Evolutionary conservation across 2,888 invertebrate genomes (phyloP).

Genomic region (Eremobia ochroleuca): DNA sequence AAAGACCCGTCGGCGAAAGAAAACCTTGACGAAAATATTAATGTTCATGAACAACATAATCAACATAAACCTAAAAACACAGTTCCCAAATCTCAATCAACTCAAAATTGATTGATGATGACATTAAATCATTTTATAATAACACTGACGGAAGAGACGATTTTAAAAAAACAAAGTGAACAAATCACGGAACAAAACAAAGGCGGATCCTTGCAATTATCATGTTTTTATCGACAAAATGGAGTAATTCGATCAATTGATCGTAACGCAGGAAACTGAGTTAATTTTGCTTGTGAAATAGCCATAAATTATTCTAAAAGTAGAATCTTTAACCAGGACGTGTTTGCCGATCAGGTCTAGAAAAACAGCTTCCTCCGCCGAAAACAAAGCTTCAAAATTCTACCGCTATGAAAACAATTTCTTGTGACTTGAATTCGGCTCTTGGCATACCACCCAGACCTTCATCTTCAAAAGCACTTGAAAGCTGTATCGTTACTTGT

Average conservation of each 20-base stretch:
- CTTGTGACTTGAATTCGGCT: conserved; percentile 5
- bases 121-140: conserved; percentile 18
- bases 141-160: conserved; percentile 44
- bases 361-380: conserved; percentile 14
- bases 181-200: conserved; percentile 62
- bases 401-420: neutral
- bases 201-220: conserved; percentile 67
- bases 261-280: conserved; percentile 66
- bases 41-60: neutral
- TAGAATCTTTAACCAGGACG: conserved; percentile 27
- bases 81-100: conserved; percentile 21
- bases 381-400: neutral
- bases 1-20: neutral
- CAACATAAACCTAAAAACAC: conserved; percentile 13
- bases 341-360: conserved; percentile 1
- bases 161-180: conserved; percentile 45
- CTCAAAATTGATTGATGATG: conserved; percentile 28
- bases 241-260: conserved; percentile 65
- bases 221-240: conserved; percentile 65
- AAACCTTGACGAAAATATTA: neutral
- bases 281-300: conserved; percentile 61
- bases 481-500: conserved; percentile 42
- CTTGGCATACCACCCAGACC: conserved; percentile 42
- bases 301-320: conserved; percentile 32
- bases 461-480: conserved; percentile 23